Conservation (phyloP, 2,888 invertebrate species). For the Sphecodes monilicornis region DNA sequence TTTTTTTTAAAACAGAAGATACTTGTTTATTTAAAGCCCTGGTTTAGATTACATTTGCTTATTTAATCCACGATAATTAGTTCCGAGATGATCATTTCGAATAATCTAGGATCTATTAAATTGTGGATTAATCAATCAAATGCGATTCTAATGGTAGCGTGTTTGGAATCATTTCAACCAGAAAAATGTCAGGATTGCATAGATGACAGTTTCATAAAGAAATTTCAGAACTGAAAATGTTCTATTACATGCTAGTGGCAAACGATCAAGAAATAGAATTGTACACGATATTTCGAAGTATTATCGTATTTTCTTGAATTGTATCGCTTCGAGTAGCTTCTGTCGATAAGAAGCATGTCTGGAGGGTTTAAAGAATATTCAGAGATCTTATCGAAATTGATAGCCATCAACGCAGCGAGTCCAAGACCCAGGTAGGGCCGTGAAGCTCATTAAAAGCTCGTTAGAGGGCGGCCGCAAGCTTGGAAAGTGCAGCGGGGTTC, state of each 20-base stretch:
- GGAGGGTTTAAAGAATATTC: slow-evolving; percentile 6
- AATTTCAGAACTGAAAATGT: not conserved
- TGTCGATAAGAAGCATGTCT: not conserved
- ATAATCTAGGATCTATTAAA: not conserved
- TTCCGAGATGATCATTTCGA: not conserved
- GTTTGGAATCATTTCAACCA: not conserved
- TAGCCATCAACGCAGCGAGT: slow-evolving; percentile 67
- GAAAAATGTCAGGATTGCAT: not conserved
- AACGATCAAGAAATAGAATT: not conserved
- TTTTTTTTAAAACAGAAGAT: too few species aligned
- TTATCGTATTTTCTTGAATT: not conserved
- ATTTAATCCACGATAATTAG: not conserved
- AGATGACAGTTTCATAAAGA: not conserved
- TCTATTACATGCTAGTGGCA: too few species aligned
- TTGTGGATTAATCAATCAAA: not conserved
- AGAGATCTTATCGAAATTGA: slow-evolving; percentile 62
- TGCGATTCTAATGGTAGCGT: not conserved
- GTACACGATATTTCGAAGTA: not conserved
- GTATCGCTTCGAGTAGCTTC: not conserved
- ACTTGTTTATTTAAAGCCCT: too few species aligned
- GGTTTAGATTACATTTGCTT: too few species aligned
- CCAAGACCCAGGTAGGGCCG: slow-evolving; percentile 49
- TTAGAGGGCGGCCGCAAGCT: slow-evolving; percentile 68
- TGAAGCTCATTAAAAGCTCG: slow-evolving; percentile 78
- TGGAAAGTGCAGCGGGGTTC: not conserved